These are phyloP conservation scores for Chaitophorus viminalis DNA, from an alignment of 2,888 invertebrate genomes.

Conservation along the genomic window DNA sequence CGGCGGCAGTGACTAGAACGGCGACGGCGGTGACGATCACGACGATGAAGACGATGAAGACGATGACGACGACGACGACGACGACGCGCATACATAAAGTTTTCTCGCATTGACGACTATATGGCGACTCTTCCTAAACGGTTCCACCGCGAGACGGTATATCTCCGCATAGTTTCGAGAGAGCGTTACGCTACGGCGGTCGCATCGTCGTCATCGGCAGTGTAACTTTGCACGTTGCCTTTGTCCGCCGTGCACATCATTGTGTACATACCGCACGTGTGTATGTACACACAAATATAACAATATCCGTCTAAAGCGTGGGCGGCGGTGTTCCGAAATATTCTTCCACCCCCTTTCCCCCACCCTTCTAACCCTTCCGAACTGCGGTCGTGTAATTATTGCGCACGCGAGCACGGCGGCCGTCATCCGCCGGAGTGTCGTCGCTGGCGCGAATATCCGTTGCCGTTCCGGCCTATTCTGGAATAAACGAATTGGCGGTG, in stretches of 20 bases:
- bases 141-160: not conserved
- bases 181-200: conserved; percentile 45
- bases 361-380: not conserved
- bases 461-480: too few relatives aligned
- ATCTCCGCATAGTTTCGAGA: conserved; percentile 50
- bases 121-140: not conserved
- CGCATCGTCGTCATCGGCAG: conserved; percentile 33
- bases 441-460: not conserved
- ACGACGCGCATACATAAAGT: not conserved
- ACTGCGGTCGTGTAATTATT: not conserved
- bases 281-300: not conserved
- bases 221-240: conserved; percentile 29
- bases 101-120: not conserved
- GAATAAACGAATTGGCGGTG: too few relatives aligned
- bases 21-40: not conserved
- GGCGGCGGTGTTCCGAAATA: not conserved
- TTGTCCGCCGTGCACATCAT: conserved; percentile 13
- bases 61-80: not conserved
- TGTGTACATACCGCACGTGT: not conserved
- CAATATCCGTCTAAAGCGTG: not conserved
- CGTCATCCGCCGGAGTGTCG: not conserved
- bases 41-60: not conserved
- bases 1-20: not conserved
- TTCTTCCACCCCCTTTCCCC: not conserved
- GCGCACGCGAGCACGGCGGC: not conserved